These are phyloP conservation scores for Heteropelma amictum DNA, from an alignment of 2,888 invertebrate genomes.

Conservation along the genomic window DNA sequence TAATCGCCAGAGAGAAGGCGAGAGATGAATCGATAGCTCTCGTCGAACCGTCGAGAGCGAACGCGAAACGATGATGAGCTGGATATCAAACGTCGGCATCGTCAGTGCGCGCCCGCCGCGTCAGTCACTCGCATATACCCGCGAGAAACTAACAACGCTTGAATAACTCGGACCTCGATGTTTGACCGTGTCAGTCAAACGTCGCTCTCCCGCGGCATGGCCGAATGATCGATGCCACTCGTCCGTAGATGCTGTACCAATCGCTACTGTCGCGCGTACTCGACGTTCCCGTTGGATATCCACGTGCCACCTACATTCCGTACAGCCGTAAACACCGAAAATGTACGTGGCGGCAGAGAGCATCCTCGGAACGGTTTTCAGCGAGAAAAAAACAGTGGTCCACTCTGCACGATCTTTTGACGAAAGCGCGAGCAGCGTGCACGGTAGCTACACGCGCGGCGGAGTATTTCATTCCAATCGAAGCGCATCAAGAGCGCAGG, in stretches of 20 bases:
- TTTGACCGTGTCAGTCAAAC: slow-evolving; percentile 59
- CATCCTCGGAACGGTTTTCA: too few species aligned
- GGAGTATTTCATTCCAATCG: too few species aligned
- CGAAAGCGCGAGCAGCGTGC: too few species aligned
- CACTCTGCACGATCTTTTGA: too few species aligned
- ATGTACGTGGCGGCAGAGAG: too few species aligned
- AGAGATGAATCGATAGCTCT: slow-evolving; percentile 15
- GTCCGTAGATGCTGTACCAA: neutral
- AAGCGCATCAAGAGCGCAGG: too few species aligned
- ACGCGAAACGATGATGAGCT: slow-evolving; percentile 12
- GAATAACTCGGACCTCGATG: slow-evolving; percentile 57
- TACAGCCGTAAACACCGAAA: too few species aligned
- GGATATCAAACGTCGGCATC: slow-evolving; percentile 50
- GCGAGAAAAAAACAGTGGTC: too few species aligned
- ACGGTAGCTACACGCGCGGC: too few species aligned
- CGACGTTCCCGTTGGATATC: neutral
- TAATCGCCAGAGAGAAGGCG: neutral
- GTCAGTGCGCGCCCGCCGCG: slow-evolving; percentile 53
- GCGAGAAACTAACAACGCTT: slow-evolving; percentile 59
- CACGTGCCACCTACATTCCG: too few species aligned
- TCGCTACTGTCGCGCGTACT: neutral
- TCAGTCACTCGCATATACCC: slow-evolving; percentile 49
- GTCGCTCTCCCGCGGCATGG: slow-evolving; percentile 47
- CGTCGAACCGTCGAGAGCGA: neutral
- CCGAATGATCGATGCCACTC: slow-evolving; percentile 48